A percentile compares a stretch with the other conserved stretches of the same genome.
Conservation (phyloP, 2,797 vertebrate genomes). For the Meda fulgida region DNA sequence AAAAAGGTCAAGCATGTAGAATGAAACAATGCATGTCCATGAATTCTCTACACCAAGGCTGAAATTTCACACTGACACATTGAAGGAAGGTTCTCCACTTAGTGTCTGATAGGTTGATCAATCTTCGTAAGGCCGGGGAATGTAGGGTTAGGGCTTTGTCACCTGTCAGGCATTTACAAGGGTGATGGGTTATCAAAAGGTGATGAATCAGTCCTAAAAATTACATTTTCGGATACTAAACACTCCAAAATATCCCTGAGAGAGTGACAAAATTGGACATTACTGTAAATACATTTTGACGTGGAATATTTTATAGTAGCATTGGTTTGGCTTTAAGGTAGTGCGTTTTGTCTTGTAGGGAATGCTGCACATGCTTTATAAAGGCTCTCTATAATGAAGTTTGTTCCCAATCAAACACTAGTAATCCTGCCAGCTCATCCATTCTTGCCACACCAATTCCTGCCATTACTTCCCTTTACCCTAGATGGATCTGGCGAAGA, state of each 20-base stretch:
- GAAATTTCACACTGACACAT: neutral
- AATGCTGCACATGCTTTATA: constrained; percentile 55
- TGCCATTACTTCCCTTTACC: constrained; percentile 46
- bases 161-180: neutral
- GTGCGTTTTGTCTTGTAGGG: constrained; percentile 41
- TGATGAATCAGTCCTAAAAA: neutral
- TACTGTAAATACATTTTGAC: neutral
- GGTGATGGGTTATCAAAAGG: neutral
- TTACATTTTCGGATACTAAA: neutral
- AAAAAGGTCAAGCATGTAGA: neutral
- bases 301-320: neutral
- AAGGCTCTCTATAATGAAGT: constrained; percentile 52
- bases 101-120: neutral
- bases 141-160: neutral
- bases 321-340: neutral
- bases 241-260: neutral
- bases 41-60: neutral
- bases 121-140: neutral
- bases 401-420: constrained; percentile 39
- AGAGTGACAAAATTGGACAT: neutral
- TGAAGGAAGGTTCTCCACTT: neutral
- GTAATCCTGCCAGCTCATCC: constrained; percentile 56
- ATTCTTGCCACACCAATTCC: constrained; percentile 51
- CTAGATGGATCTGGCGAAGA: constrained; percentile 46
- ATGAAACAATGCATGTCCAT: neutral